phyloP scores from a whole-genome alignment of 23 tunicate species.

The Botrylloides violaceus region DNA sequence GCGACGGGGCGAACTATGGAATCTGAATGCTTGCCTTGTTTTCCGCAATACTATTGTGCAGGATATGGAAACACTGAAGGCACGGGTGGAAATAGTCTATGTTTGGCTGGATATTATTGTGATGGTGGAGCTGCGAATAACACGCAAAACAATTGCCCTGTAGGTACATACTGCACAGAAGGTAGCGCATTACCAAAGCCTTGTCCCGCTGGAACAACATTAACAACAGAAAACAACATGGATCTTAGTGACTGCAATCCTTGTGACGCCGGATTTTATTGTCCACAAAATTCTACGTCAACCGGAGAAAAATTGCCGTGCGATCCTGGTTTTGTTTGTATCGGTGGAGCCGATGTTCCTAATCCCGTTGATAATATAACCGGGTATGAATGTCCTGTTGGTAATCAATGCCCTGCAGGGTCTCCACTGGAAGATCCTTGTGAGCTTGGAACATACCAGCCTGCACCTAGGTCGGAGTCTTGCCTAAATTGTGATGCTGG shows the following conservation, averaged over 20 bases:
- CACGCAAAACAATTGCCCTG: constrained; percentile 41
- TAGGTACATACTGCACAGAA: constrained; percentile 53
- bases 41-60: constrained; percentile 21
- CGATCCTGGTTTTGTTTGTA: constrained; percentile 57
- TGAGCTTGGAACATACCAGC: constrained; percentile 41
- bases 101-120: constrained; percentile 61
- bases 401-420: constrained; percentile 43
- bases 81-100: constrained; percentile 4
- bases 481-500: constrained; percentile 62
- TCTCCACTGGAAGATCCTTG: constrained; percentile 22
- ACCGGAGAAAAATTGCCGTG: constrained; percentile 26
- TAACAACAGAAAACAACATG: constrained; percentile 7
- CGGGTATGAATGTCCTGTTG: constrained; percentile 81
- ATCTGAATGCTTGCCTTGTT: constrained; percentile 15
- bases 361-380: constrained; percentile 34
- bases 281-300: constrained; percentile 24
- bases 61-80: constrained; percentile 13
- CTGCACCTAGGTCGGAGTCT: constrained; percentile 17
- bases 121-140: constrained; percentile 34
- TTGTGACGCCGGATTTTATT: constrained; percentile 70
- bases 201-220: constrained; percentile 71
- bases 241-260: constrained; percentile 30
- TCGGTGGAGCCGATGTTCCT: constrained; percentile 68
- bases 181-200: constrained; percentile 35
- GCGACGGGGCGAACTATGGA: constrained; percentile 7